Percentiles rank a stretch among this genome's conserved stretches.
These are phyloP conservation scores for Drosophila lacertosa DNA, from an alignment of 1,140 invertebrate species.

Conservation along the genomic window DNA sequence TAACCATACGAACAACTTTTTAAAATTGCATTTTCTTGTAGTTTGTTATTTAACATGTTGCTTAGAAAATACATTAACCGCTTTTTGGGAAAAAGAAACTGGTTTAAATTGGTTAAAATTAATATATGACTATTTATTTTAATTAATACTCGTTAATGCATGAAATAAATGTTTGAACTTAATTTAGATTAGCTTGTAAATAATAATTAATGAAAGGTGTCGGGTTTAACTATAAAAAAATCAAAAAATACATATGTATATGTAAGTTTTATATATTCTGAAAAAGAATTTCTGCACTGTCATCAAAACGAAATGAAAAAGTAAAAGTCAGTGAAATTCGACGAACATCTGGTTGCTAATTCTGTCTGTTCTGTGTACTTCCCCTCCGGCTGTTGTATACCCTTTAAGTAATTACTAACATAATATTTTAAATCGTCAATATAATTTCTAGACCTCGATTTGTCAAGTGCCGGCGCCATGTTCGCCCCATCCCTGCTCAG, in stretches of 20 bases:
- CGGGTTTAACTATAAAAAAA: neutral
- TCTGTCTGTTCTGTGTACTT: conserved; percentile 14
- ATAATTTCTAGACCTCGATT: conserved; percentile 43
- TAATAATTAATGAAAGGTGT: conserved; percentile 23
- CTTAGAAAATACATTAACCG: conserved; percentile 9
- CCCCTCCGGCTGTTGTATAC: neutral
- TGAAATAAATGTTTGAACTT: conserved; percentile 16
- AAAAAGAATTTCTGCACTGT: neutral
- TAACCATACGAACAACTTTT: conserved; percentile 39
- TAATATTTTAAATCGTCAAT: conserved; percentile 26
- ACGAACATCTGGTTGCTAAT: conserved; percentile 11
- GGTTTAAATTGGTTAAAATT: conserved; percentile 10
- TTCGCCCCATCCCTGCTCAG: conserved; percentile 24
- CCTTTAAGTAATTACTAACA: neutral
- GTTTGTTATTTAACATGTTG: conserved; percentile 21
- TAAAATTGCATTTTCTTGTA: conserved; percentile 49
- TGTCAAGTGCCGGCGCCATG: conserved; percentile 24
- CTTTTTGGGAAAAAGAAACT: conserved; percentile 17
- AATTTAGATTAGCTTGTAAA: conserved; percentile 38
- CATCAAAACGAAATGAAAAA: neutral
- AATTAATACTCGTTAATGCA: conserved; percentile 18
- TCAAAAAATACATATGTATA: neutral
- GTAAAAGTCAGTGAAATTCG: neutral
- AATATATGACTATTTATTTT: neutral
- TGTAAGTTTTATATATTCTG: conserved; percentile 12